phyloP scores from a whole-genome alignment of 1,140 invertebrate species.

The Meloidogyne chitwoodi region DNA sequence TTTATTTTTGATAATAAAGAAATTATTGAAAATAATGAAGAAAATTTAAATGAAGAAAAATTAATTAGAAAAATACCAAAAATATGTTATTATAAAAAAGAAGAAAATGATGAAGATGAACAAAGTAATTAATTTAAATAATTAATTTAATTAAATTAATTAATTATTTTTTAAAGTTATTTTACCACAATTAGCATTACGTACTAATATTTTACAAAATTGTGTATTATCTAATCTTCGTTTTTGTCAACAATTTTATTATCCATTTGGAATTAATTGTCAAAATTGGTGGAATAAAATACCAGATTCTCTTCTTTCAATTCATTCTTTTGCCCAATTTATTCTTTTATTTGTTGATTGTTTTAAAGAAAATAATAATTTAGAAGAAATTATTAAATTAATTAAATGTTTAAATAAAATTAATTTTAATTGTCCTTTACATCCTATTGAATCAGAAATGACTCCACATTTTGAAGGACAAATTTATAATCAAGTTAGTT shows the following conservation, averaged over 20 bases:
- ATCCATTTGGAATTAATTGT: background rate
- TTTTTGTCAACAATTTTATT: background rate
- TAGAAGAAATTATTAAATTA: slow-evolving; percentile 4
- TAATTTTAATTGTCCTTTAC: slow-evolving; percentile 2
- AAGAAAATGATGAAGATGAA: background rate
- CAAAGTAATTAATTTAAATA: background rate
- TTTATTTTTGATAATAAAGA: background rate
- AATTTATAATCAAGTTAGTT: slow-evolving; percentile 11
- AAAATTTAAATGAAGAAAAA: background rate
- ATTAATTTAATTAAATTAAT: background rate
- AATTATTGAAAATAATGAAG: background rate
- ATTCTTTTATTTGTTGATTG: slow-evolving; percentile 9
- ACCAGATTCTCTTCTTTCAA: background rate
- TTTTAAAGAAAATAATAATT: background rate
- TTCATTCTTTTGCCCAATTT: slow-evolving; percentile 14
- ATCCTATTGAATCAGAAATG: slow-evolving; percentile 15
- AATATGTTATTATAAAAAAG: slow-evolving; percentile 4
- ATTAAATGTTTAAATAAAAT: slow-evolving; percentile 4
- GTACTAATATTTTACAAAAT: background rate
- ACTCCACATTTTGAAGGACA: slow-evolving; percentile 3
- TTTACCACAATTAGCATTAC: background rate
- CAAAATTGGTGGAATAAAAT: slow-evolving; percentile 4
- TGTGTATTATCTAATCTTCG: slow-evolving; percentile 7
- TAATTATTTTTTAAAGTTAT: background rate
- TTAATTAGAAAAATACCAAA: background rate